Evolutionary conservation across 2,888 invertebrate species (phyloP).

Genomic region (Drosophila peninsularis): DNA sequence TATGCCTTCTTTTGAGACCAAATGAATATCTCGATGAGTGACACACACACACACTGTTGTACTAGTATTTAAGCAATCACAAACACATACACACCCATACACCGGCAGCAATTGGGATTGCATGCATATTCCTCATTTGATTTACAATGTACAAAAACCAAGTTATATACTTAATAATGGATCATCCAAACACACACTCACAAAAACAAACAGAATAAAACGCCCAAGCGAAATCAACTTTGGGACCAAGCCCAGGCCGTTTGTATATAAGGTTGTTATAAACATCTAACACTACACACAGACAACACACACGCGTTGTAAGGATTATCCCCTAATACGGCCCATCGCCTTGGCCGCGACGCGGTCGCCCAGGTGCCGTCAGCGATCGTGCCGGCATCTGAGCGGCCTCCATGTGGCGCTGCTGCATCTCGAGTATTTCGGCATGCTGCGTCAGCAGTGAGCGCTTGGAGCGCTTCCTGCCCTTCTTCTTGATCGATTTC

Average conservation of each 20-base stretch:
- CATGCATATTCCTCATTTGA: conserved; percentile 41
- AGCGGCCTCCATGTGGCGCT: conserved; percentile 11
- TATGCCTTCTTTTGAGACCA: conserved; percentile 52
- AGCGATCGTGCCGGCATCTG: neutral
- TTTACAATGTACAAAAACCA: conserved; percentile 45
- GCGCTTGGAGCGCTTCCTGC: conserved; percentile 53
- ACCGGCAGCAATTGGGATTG: conserved; percentile 18
- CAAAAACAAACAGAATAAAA: conserved; percentile 25
- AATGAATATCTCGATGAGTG: conserved; percentile 42
- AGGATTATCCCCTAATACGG: neutral
- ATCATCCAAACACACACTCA: conserved; percentile 1
- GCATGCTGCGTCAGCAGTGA: conserved; percentile 43
- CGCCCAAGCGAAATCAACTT: conserved; percentile 38
- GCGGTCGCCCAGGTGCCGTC: conserved; percentile 22
- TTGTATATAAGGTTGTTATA: conserved; percentile 14
- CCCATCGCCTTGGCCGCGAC: conserved; percentile 34
- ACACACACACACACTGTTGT: conserved; percentile 31
- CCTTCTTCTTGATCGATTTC: conserved; percentile 33
- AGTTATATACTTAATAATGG: conserved; percentile 14
- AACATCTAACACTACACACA: conserved; percentile 11
- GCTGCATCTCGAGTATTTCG: conserved; percentile 47
- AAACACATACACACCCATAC: conserved; percentile 13
- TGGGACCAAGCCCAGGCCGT: conserved; percentile 50
- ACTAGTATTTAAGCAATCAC: conserved; percentile 46
- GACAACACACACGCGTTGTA: neutral